Percentiles rank a stretch among this genome's conserved stretches.
phyloP scores from a whole-genome alignment of 30 jellyfish, hydroid and myxozoan species.

The Catostylus mosaicus region DNA sequence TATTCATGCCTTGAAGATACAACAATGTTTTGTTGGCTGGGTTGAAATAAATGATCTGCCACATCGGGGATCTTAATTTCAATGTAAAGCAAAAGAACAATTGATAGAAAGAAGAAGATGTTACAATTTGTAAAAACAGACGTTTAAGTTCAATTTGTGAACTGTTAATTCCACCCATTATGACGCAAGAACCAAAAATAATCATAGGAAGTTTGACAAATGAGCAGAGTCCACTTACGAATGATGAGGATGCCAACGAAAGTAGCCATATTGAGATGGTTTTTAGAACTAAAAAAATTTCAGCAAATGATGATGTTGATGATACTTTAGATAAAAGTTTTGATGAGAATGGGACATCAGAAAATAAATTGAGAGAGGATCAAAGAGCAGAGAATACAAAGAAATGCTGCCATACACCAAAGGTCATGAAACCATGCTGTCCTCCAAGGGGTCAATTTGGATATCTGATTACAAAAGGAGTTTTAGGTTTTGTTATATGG shows the following conservation, averaged over 20 bases:
- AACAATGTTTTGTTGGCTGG: too few species aligned
- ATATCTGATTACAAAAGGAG: slow-evolving; percentile 47
- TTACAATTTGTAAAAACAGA: too few species aligned
- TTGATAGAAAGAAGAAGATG: too few species aligned
- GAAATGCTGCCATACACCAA: slow-evolving; percentile 35
- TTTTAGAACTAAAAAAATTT: slow-evolving; percentile 1
- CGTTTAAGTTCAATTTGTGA: too few species aligned
- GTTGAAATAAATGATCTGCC: too few species aligned
- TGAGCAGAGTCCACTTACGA: slow-evolving; percentile 38
- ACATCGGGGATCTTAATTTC: too few species aligned
- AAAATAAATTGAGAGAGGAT: background rate
- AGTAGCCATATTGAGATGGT: slow-evolving; percentile 43
- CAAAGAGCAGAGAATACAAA: background rate
- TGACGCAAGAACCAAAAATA: background rate
- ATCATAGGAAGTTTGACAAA: background rate
- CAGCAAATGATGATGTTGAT: background rate
- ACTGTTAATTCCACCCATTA: background rate
- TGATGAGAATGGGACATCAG: background rate
- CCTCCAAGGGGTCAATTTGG: slow-evolving; percentile 89
- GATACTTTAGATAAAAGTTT: background rate
- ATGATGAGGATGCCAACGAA: slow-evolving; percentile 12
- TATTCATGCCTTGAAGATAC: too few species aligned
- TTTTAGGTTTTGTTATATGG: slow-evolving; percentile 62
- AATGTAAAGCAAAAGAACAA: too few species aligned
- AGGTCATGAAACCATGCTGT: slow-evolving; percentile 23